phyloP scores from a whole-genome alignment of 2,888 invertebrate species.

The Microctonus aethiopoides region DNA sequence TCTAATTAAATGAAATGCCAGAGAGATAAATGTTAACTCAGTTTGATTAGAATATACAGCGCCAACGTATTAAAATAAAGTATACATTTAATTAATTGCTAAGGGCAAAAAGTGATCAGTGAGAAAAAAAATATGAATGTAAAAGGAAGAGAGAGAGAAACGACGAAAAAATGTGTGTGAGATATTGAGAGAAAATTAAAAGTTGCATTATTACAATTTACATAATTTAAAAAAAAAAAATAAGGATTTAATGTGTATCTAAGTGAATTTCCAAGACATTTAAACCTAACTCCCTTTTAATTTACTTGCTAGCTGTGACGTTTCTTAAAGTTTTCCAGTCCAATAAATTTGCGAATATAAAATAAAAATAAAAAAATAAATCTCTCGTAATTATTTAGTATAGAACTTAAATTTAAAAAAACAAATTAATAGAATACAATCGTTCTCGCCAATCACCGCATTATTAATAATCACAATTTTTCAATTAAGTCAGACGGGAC shows the following conservation, averaged over 20 bases:
- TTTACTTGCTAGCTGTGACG: constrained; percentile 40
- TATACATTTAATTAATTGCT: constrained; percentile 18
- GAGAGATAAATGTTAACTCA: background rate
- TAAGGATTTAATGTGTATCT: constrained; percentile 39
- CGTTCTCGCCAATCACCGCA: constrained; percentile 31
- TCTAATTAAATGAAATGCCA: constrained; percentile 9
- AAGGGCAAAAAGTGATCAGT: background rate
- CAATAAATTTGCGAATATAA: constrained; percentile 5
- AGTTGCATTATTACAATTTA: constrained; percentile 1
- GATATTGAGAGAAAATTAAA: constrained; percentile 7
- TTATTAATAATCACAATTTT: constrained; percentile 27
- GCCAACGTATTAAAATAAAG: constrained; percentile 20
- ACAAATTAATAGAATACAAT: constrained; percentile 24
- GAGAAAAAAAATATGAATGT: constrained; percentile 24
- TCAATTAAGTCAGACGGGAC: constrained; percentile 58
- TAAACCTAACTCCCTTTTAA: constrained; percentile 21
- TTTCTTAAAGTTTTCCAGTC: background rate
- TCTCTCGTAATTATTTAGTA: constrained; percentile 9
- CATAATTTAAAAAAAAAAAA: constrained; percentile 2
- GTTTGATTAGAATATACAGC: constrained; percentile 6
- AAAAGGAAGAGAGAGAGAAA: constrained; percentile 19
- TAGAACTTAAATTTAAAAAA: constrained; percentile 4
- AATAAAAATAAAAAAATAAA: constrained; percentile 12
- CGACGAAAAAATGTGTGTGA: constrained; percentile 8
- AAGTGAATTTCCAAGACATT: constrained; percentile 40